Conservation (phyloP, 2,888 invertebrate species). For the Drosophila lutescens region DNA sequence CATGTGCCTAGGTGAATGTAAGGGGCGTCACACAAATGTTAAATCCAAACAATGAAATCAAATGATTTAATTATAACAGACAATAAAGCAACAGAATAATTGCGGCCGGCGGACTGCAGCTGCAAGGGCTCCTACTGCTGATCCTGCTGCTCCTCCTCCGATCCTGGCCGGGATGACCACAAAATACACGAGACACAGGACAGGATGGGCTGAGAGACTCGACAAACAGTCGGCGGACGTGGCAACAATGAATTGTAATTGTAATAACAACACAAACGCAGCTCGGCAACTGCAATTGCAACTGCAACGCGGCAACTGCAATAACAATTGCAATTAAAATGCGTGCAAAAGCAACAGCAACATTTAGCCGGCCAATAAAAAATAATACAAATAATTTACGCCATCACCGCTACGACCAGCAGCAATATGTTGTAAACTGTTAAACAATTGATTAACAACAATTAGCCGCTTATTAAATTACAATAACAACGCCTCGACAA, state of each 20-base stretch:
- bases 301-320: constrained; percentile 27
- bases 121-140: constrained; percentile 17
- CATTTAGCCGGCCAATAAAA: constrained; percentile 41
- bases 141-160: neutral
- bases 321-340: constrained; percentile 76
- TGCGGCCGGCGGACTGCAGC: constrained; percentile 52
- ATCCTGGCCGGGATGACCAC: constrained; percentile 32
- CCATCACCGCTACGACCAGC: constrained; percentile 32
- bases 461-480: constrained; percentile 81
- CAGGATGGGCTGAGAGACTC: constrained; percentile 25
- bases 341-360: constrained; percentile 45
- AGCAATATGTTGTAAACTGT: constrained; percentile 72
- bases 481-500: constrained; percentile 67
- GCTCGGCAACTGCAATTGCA: constrained; percentile 1
- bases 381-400: constrained; percentile 72
- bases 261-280: constrained; percentile 36
- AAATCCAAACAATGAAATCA: constrained; percentile 75
- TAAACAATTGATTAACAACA: constrained; percentile 83
- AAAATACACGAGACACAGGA: constrained; percentile 41
- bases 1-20: constrained; percentile 13
- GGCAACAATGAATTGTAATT: constrained; percentile 34
- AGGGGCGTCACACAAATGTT: constrained; percentile 67
- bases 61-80: constrained; percentile 80
- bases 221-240: constrained; percentile 14
- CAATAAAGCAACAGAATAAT: constrained; percentile 73